Evolutionary conservation across 30 jellyfish, hydroid and myxozoan genomes (phyloP).

Genomic region (Aurelia aurita complex sp. Pacific): DNA sequence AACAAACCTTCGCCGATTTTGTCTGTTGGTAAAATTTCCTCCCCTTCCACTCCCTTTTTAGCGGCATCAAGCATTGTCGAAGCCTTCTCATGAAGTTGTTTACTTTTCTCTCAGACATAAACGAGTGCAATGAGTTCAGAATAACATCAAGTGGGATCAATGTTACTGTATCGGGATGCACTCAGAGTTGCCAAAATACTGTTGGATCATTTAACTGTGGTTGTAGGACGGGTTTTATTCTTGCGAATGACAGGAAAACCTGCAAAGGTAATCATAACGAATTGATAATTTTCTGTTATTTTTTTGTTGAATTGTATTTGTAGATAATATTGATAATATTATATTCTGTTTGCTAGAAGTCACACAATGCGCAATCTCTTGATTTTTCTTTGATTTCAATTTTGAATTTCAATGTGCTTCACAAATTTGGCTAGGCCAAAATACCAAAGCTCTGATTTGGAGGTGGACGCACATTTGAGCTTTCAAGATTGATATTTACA

Average conservation of each 20-base stretch:
- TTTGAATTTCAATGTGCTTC: no score
- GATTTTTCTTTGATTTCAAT: no score
- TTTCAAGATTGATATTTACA: no score
- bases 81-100: no score
- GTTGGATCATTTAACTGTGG: slow-evolving; percentile 65
- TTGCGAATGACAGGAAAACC: slow-evolving; percentile 60
- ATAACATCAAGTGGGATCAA: slow-evolving; percentile 23
- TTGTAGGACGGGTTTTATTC: slow-evolving; percentile 51
- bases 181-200: slow-evolving; percentile 57
- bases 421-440: no score
- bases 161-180: slow-evolving; percentile 54
- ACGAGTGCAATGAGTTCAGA: slow-evolving; percentile 51
- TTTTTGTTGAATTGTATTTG: background rate
- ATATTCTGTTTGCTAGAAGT: no score
- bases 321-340: background rate
- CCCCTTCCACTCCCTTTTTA: background rate
- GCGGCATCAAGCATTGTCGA: background rate
- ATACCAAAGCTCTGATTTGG: background rate
- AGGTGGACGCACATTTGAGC: background rate
- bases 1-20: no score
- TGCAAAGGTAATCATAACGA: slow-evolving; percentile 50
- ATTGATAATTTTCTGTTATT: no score
- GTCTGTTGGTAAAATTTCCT: background rate
- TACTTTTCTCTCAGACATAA: slow-evolving; percentile 19
- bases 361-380: no score